Base-by-base conservation (phyloP, 2,888 invertebrate species). In the Notodonta dromedarius region DNA sequence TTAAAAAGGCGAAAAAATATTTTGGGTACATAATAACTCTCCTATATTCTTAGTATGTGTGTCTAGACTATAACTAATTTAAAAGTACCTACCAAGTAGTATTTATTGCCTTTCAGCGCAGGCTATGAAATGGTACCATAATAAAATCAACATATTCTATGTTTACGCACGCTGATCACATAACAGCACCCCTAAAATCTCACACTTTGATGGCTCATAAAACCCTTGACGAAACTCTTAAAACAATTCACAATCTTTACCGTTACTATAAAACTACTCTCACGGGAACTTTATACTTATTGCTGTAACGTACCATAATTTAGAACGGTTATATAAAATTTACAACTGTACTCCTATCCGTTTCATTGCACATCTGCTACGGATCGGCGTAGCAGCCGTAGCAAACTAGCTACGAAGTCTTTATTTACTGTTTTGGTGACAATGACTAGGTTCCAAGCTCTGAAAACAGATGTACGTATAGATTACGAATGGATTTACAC, bases 201-300 rank as follows among this genome's bases (percentile, higher is more conserved):
- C 54, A 39, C 32, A 54, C 39, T 39, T 39, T 39, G 35, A n/a
- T 39, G n/a, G 35, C 39, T 39, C 54, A 54, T 54, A 46, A 42
- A 51, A 58, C 24, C 57, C 42, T 48, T 57, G 14, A 32, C 14
- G 35, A 53, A 56, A 48, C 40, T 57, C 59, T 53, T 71, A 73
- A 61, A 67, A 74, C 68, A 70, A 67, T 62, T 65, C 60, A 70
- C 54, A 64, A 72, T 69, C 67, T 67, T 69, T 71, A 74, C 61
- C 65, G 61, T 66, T 60, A 59, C 61, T 66, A 73, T 67, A 68
- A 70, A 63, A 73, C 67, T 72, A 73, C 66, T 73, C 66, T 65
- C 53, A 40, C 40, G 70, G 73, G 67, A 78, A 77, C 72, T 69
- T 76, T 71, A 79, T 69, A 76, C 63, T 82, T 80, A 80, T 81